Base-by-base conservation (phyloP, 2,797 vertebrate species). In the Acipenser transmontanus region DNA sequence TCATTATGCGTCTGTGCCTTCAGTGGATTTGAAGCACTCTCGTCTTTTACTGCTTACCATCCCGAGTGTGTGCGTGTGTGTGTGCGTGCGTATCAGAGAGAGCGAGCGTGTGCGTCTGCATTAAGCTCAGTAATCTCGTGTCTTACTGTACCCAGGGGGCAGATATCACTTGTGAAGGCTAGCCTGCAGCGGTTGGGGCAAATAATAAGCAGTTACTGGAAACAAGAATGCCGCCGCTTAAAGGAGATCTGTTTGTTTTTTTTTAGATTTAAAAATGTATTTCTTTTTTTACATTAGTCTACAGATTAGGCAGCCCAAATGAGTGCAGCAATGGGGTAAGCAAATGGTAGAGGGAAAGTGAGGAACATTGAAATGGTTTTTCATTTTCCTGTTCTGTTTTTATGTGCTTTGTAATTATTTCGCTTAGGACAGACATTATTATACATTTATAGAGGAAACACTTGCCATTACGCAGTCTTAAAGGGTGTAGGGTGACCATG, bases 21-120 rank as follows among this genome's bases (percentile, higher is more conserved):
- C 64, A 59, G 66, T 64, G 56, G 71, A 65, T 68, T 64, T 61
- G 50, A 66, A 54, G 66, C 59, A 34, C 56, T 57, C 63, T 12
- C 59, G 63, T 14, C 66, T 54, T 66, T 67, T 66, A 63, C 69
- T 50, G 64, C 66, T 73, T 67, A 70, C 59, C 68, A 61, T 69
- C 14, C 63, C 20, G 47, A 20, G 71, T 52, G 14, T 54, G 59
- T 60, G 56, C 4, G 51, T 66, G 69, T 68, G 66, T 71, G 63
- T 64, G 62, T 49, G 69, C 47, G 61, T 66, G 66, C 64, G 48
- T 61, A 14, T 61, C 50, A 17, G 13, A 20, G 47, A 1, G 59
- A 13, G 65, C 47, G 50, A 14, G 65, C 54, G 6, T 62, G 51
- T 10, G 47, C 66, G 10, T 14, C 54, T 17, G 47, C 64, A 65